Base-by-base conservation (phyloP, 2,113 vertebrate species). In the Athene noctua region DNA sequence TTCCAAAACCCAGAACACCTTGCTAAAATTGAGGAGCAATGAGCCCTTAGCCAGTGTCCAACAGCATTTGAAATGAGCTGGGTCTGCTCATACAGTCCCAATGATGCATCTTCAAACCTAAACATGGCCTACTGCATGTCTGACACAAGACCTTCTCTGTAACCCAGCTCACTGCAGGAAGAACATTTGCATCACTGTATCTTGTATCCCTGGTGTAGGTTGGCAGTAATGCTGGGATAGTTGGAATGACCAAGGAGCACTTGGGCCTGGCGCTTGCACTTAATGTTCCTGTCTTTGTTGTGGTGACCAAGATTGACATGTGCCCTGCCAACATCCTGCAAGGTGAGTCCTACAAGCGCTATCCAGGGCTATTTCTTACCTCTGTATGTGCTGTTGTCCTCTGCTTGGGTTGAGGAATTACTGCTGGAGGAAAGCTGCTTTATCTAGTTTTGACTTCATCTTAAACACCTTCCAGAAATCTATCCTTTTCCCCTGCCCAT, bases 291-390 rank as follows among this genome's bases (percentile, higher is more conserved):
- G 99, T 99, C 88, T 99, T 99, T 95, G 99, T 99, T 57, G 99
- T 99, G 94, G 99, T 99, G 92, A 99, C 99, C 92, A 99, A 99
- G 98, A 99, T 99, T 36, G 99, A 99, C 97, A 99, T 99, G 99
- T 99, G 99, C 97, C 99, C 99, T 46, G 99, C 99, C 95, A 99
- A 99, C 96, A 99, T 99, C 96, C 97, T 99, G 52, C 99, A 99
- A 99, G 99, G 99, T 99, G 90, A 98, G 95, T 88, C 67, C 27
- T 61, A n/a, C 25, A 38, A 11, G 34, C 79, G 94, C 71, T 96
- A 38, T 95, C 36, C 47, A 71, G 72, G 51, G 57, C 36, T 89
- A 8, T 72, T 94, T 85, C 58, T 78, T 79, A 47, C 79, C 40
- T 95, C 55, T 66, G 3, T 70, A 3, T 32, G 30, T 95, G 77